phyloP scores from a whole-genome alignment of 2,888 invertebrate genomes.

The Agrotis segetum region DNA sequence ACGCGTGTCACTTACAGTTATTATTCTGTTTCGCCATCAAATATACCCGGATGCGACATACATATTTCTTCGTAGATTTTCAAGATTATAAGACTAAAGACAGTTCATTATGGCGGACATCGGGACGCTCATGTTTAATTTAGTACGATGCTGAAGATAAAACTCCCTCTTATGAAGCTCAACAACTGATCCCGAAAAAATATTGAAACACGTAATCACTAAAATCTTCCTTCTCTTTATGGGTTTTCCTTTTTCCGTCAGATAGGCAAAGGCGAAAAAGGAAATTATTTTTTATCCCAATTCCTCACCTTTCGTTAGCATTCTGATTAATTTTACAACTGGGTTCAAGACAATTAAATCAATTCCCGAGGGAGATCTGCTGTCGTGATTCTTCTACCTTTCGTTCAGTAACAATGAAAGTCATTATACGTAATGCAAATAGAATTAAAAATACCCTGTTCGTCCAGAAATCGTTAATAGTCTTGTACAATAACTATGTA shows the following conservation, averaged over 20 bases:
- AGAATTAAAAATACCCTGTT: not conserved
- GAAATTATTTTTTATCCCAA: slow-evolving; percentile 27
- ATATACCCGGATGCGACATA: no score
- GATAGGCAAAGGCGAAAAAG: not conserved
- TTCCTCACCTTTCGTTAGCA: slow-evolving; percentile 21
- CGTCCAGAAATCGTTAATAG: not conserved
- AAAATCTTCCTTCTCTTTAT: slow-evolving; percentile 10
- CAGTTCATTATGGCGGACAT: slow-evolving; percentile 9
- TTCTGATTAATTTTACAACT: slow-evolving; percentile 41
- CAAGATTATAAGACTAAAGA: slow-evolving; percentile 1
- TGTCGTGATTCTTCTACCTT: not conserved
- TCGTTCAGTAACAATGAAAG: slow-evolving; percentile 3
- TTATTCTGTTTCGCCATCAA: no score
- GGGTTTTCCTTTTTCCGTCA: slow-evolving; percentile 1
- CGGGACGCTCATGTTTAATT: slow-evolving; percentile 6
- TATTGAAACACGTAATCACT: slow-evolving; percentile 1
- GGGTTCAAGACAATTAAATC: slow-evolving; percentile 27
- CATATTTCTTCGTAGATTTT: not conserved
- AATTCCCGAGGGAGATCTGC: slow-evolving; percentile 9
- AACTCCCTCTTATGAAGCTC: not conserved
- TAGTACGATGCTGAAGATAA: slow-evolving; percentile 4
- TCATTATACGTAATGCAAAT: slow-evolving; percentile 3
- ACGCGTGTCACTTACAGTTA: no score
- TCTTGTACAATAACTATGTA: not conserved
- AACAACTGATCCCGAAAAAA: slow-evolving; percentile 12